Base-by-base conservation (phyloP, 2,888 invertebrate genomes). In the Diplolepis rosae region DNA sequence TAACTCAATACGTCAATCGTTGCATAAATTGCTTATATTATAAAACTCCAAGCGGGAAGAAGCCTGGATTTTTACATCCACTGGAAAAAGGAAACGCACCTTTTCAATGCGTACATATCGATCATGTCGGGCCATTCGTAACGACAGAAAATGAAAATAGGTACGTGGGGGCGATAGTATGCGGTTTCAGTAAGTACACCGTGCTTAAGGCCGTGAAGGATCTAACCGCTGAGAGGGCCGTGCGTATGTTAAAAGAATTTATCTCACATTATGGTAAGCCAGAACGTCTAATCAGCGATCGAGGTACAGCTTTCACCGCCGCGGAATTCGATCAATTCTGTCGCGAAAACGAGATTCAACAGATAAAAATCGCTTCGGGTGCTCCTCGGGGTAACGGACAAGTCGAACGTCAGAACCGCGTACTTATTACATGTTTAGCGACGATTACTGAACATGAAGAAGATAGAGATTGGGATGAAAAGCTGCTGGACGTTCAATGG, bases 251-350 rank as follows among this genome's bases (percentile, higher is more conserved):
- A 30, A 50, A 22, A 27, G 74, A 75, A 28, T 71, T 79, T 32
- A 73, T 79, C 4, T 9, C 73, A 7, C 78, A 77, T 71, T 83
- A 82, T 70, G 83, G 83, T 1, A 76, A 76, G 5, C 83, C 84
- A 7, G 66, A 51, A 15, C 65, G 77, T 6, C 75, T 84, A 1
- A 72, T 84, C 6, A 77, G 77, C 6, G 82, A 84, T 69, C 66
- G 80, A 68, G 83, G 82, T 13, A 77, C 82, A 1, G 80, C 81
- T 1, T 84, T 77, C 65, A 81, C 79, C 0, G 79, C 82, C 0
- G 76, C 77, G 5, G 24, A 22, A 7, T 45, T 73, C 7, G 77
- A 77, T 69, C 27, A 65, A 3, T 82, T 79, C 69, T 81, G 78
- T 67, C 56, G 72, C 4, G 42, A 74, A 7, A 68, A 79, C 54